Evolutionary conservation across 2,113 vertebrate genomes (phyloP), one percentile per base, ranked within the genome.

Genomic region (Monarcha castaneiventris): DNA sequence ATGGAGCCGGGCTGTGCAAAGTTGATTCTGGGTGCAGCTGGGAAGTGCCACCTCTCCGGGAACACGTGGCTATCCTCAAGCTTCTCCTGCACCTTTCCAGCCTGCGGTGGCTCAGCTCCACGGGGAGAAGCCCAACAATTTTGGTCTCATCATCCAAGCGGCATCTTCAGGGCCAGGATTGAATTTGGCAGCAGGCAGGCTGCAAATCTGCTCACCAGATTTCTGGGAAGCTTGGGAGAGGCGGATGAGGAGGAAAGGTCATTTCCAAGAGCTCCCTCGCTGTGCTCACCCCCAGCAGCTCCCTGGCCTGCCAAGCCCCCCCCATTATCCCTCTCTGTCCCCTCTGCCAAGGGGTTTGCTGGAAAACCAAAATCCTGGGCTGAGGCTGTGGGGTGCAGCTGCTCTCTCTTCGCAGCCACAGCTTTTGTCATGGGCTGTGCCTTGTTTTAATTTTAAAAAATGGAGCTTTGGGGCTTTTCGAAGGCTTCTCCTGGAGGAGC

Each of bases 1-100:
- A 46, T 46, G 37, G 37, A 71, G 54, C 27, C 2, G 1, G 71
- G 11, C 8, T 12, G 1, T 5, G 48, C 58, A 0, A 0, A 4
- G 2, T 17, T 9, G 16, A 16, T 3, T n/a, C 43, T 17, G 49
- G 7, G 23, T 8, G 20, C 0, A 2, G 39, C 2, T 58, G 76
- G 46, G 7, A 32, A 67, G n/a, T 39, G 62, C 12, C 51, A 9
- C n/a, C 19, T 13, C 59, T 27, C 43, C 3, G 49, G 84, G 62
- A 35, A 52, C 51, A 6, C 0, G 1, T 0, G 30, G 43, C 6
- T 33, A 29, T 20, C 23, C 39, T 1, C 12, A 7, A 29, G 39
- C 32, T 3, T 16, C 15, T 12, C 35, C 35, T 4, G 25, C 30
- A 17, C 68, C 76, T 7, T 16, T 8, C 44, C 26, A 71, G 58